Base-by-base conservation (phyloP, 2,888 invertebrate genomes). In the Andrena haemorrhoa region DNA sequence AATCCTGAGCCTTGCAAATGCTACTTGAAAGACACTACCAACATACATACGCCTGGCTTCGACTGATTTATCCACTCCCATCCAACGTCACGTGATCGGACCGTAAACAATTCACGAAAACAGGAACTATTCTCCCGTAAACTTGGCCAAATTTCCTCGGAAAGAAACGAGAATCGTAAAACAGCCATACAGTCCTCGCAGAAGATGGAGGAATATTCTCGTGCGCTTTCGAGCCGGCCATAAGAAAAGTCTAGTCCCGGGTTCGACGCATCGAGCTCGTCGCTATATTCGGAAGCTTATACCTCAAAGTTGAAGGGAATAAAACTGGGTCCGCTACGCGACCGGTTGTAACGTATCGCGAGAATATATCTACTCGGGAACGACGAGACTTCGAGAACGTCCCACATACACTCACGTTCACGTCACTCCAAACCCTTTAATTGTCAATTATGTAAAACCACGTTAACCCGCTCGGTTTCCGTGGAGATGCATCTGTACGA, bases 361-460 rank as follows among this genome's bases (percentile, higher is more conserved):
- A 31, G 5, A 10, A 51, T 70, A 41, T 31, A 35, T 63, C 47
- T n/a, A n/a, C 16, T 5, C 69, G 60, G 49, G 35, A 33, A 29
- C 56, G 58, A 58, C 77, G 60, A 77, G 77, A 69, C 58, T 76
- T n/a, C n/a, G 23, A 70, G 77, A 79, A 49, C 31, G 16, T 20
- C 20, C 47, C 20, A 23, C n/a, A 66, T n/a, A 16, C 31, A 35
- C 16, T 8, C 41, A 29, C 23, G 2, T 56, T 20, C 53, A 4
- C 51, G 26, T 20, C 6, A 5, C 41, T 41, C 16, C 41, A 41
- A 41, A 41, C 41, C 41, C 41, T 41, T 41, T 41, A 41, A 41
- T 41, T 5, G 41, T 41, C 5, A 41, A 41, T 16, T 41, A 41
- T 41, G 41, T 5, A 41, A 41, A 41, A 41, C 16, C 16, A 12